Evolutionary conservation across 2,888 invertebrate species (phyloP).

Genomic region (Xanthia icteritia): DNA sequence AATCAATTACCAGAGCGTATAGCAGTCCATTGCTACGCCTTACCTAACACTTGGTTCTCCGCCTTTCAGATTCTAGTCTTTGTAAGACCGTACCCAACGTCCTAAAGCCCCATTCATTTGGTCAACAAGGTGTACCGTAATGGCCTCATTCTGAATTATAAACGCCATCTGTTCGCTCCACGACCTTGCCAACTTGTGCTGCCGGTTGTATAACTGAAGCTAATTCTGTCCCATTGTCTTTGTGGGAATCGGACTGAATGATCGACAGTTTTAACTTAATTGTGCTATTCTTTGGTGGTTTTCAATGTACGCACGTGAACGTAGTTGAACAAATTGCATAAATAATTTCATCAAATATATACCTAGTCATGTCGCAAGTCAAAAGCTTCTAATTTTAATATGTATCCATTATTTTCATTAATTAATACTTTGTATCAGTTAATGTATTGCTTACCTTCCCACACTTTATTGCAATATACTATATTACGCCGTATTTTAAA

Average conservation of each 20-base stretch:
- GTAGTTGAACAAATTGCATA: background rate
- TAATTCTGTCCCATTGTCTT: slow-evolving; percentile 71
- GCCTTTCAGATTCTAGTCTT: background rate
- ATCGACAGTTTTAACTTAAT: slow-evolving; percentile 43
- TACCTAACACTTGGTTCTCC: no score
- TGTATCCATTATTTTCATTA: background rate
- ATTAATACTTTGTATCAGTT: background rate
- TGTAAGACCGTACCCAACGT: background rate
- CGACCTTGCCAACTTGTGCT: slow-evolving; percentile 67
- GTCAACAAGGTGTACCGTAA: slow-evolving; percentile 38
- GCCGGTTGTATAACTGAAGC: slow-evolving; percentile 54
- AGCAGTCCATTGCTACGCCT: no score
- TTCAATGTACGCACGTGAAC: background rate
- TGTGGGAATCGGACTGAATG: slow-evolving; percentile 64
- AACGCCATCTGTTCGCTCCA: slow-evolving; percentile 56
- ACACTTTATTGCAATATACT: slow-evolving; percentile 10
- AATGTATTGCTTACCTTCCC: slow-evolving; percentile 15
- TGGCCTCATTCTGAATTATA: slow-evolving; percentile 63
- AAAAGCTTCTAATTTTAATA: background rate
- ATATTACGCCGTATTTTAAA: slow-evolving; percentile 12
- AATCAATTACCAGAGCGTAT: background rate
- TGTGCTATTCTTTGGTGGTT: slow-evolving; percentile 33
- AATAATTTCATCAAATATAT: background rate
- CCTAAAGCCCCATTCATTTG: background rate
- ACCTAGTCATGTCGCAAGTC: background rate